Conservation (phyloP, 1,140 invertebrate species). For the Lerema accius region DNA sequence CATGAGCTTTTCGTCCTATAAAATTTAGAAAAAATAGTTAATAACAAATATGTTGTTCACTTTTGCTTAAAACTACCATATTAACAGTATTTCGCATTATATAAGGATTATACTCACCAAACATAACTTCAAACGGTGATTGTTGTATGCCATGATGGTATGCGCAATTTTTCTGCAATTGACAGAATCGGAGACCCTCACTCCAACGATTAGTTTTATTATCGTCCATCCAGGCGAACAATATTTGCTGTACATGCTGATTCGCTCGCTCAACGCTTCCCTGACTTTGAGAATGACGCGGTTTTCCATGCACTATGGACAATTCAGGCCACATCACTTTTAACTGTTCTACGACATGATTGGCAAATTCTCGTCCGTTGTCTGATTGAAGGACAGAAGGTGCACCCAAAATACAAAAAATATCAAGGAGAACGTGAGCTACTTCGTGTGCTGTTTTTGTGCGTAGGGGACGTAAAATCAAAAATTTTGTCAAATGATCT, state of each 20-base stretch:
- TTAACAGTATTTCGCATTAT: no score
- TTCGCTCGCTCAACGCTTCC: slow-evolving; percentile 50
- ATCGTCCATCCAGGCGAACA: slow-evolving; percentile 41
- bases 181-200: not conserved
- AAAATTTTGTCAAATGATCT: slow-evolving; percentile 26
- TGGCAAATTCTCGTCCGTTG: no score
- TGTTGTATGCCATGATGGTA: not conserved
- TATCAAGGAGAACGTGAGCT: slow-evolving; percentile 7
- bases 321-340: slow-evolving; percentile 27
- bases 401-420: not conserved
- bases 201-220: not conserved
- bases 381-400: no score
- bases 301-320: slow-evolving; percentile 62
- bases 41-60: not conserved
- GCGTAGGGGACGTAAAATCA: slow-evolving; percentile 8
- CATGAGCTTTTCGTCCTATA: no score
- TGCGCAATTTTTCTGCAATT: not conserved
- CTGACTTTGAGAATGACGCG: slow-evolving; percentile 39
- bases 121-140: slow-evolving; percentile 2
- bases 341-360: no score
- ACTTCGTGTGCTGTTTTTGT: slow-evolving; percentile 13
- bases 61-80: not conserved
- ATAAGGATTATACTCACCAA: slow-evolving; percentile 5
- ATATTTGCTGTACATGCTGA: slow-evolving; percentile 61
- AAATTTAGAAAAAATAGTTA: no score